Conservation (phyloP, 2,888 invertebrate genomes). For the Mesorhabditis belari region DNA sequence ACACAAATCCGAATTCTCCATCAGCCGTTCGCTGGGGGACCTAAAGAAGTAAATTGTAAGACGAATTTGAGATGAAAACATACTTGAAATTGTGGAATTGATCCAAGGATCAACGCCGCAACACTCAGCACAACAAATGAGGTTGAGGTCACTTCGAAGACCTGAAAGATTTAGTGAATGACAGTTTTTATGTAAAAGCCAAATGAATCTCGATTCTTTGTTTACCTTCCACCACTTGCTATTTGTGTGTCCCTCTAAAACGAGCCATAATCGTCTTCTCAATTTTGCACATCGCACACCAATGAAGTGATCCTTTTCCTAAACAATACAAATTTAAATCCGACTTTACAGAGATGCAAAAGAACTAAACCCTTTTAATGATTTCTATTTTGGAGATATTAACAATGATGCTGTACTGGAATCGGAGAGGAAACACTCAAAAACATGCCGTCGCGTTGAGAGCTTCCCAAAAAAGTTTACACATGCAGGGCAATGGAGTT, state of each 20-base stretch:
- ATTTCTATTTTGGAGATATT: too few relatives aligned
- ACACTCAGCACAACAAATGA: conserved; percentile 50
- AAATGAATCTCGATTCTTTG: too few relatives aligned
- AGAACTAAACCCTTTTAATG: too few relatives aligned
- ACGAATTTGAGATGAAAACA: conserved; percentile 7
- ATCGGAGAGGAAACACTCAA: too few relatives aligned
- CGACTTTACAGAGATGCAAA: too few relatives aligned
- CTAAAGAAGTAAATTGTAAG: neutral
- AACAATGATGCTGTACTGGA: too few relatives aligned
- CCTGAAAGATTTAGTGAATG: conserved; percentile 10
- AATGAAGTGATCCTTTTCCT: conserved; percentile 52
- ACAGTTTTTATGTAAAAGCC: neutral
- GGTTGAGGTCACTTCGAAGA: conserved; percentile 51
- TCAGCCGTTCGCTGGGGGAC: neutral
- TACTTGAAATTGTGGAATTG: conserved; percentile 52
- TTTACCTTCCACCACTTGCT: conserved; percentile 50
- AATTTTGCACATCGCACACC: conserved; percentile 47
- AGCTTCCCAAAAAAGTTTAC: too few relatives aligned
- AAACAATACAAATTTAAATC: conserved; percentile 7
- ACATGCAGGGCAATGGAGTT: too few relatives aligned
- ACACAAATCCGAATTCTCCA: neutral
- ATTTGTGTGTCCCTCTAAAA: conserved; percentile 49
- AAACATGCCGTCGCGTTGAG: too few relatives aligned
- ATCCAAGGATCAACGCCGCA: conserved; percentile 49
- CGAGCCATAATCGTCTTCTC: conserved; percentile 44